Evolutionary conservation across 2,113 vertebrate genomes (phyloP), one percentile per base, ranked within the genome.

Genomic region (Hypocryptadius cinnamomeus): DNA sequence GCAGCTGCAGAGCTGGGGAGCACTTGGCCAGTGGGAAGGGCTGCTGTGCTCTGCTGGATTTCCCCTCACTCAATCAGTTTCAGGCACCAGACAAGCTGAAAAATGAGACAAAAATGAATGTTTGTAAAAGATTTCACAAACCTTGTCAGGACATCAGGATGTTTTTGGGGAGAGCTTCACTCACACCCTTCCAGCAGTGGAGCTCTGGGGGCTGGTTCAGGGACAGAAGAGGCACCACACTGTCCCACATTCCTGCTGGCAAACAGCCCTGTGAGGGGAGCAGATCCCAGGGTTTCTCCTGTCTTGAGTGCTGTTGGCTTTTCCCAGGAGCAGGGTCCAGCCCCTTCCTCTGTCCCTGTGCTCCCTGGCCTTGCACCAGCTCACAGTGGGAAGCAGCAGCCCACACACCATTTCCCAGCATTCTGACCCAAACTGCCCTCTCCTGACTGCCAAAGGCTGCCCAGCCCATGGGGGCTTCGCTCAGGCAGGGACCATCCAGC

Each of bases 171-270:
- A 72, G 33, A 22, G 31, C 17, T 77, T 47, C 42, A 39, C 60
- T 28, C 39, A 33, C 2, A 1, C 2, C 19, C 9, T 53, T 42
- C 12, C 64, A 42, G 33, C 53, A 42, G n/a, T 13, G 57, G 19
- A 56, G 51, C 35, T 54, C 20, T 0, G 3, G 4, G 45, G 40
- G 53, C 48, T 37, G 65, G 53, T 4, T 44, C 50, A 37, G 47
- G 50, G 21, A 6, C 30, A 63, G 53, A 35, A 30, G 27, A 48
- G 35, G 21, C 37, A 12, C 11, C 33, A 2, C 23, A 1, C 3
- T 3, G 25, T n/a, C 37, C 24, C 20, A 11, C 0, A 0, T 5
- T 10, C n/a, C 4, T 0, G 2, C 2, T 14, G 25, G 11, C 14
- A 5, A 37, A 6, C 9, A 48, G 73, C 30, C 30, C 11, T 1